Evolutionary conservation across 1,140 invertebrate genomes (phyloP), one percentile per base, ranked within the genome.

Genomic region (Zaprionus capensis): DNA sequence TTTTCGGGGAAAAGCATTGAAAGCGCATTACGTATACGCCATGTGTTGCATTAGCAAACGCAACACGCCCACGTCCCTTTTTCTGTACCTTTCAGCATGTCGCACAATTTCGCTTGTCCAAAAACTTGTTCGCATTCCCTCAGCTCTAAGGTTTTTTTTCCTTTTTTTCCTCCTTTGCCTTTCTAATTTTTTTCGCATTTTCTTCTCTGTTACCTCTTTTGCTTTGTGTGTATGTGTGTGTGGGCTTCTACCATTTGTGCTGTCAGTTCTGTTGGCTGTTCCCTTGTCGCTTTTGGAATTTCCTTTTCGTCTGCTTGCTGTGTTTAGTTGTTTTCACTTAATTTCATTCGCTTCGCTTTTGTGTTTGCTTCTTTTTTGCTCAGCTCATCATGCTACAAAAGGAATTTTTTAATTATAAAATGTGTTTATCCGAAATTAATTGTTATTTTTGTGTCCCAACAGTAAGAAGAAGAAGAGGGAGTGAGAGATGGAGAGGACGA

Each of bases 341-440:
- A 87, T 82, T 86, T 86, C 69, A 71, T 87, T 77, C 44, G 36
- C 46, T 56, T 74, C 46, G 64, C 58, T 41, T 46, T 80, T 82
- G 58, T 73, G 41, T 46, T 46, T 46, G 41, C 0, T 46, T 41
- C 38, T n/a, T 46, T 17, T 17, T 46, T n/a, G 59, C 64, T 78
- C 58, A 80, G 61, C 61, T 64, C 76, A 69, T 80, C 53, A 81
- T 66, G 76, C 68, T 78, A 74, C 56, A 75, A 73, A 80, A 81
- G 75, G 84, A 88, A 88, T 88, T 88, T 88, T 88, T 88, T 88
- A 88, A 88, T 88, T 88, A 88, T 83, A 88, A 88, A 88, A 90
- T 88, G 85, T 90, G 85, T 88, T 88, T 88, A 90, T 88, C 84
- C 84, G 75, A 81, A 88, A 88, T 88, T 88, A 88, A 88, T 88